These are phyloP conservation scores for Prosopocoilus inquinatus DNA, from an alignment of 2,888 invertebrate species.

Conservation along the genomic window DNA sequence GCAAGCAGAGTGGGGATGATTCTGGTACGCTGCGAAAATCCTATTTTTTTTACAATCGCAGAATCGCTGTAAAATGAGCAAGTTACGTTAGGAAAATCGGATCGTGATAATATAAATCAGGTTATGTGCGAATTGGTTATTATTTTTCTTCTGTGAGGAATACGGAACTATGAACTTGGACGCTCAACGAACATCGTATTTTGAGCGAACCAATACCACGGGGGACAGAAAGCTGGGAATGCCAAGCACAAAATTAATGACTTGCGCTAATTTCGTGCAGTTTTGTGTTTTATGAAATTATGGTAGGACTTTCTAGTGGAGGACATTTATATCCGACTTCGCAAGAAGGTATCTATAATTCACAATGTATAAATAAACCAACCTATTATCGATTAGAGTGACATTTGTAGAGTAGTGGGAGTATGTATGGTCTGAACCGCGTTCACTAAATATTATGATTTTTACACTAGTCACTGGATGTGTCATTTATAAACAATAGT, in stretches of 20 bases:
- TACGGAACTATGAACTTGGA: too few relatives aligned
- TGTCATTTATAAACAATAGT: constrained; percentile 8
- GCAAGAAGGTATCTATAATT: constrained; percentile 58
- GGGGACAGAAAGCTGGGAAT: constrained; percentile 15
- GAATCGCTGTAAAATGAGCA: too few relatives aligned
- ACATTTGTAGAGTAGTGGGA: constrained; percentile 35
- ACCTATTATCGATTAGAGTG: constrained; percentile 38
- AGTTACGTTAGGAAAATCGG: too few relatives aligned
- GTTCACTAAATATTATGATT: constrained; percentile 16
- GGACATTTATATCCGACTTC: constrained; percentile 34
- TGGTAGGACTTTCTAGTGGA: constrained; percentile 24
- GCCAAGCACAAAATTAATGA: constrained; percentile 13
- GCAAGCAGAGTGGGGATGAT: too few relatives aligned
- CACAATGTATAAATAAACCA: constrained; percentile 35
- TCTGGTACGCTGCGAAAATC: too few relatives aligned
- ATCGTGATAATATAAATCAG: too few relatives aligned
- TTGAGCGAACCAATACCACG: constrained; percentile 8
- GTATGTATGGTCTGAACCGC: constrained; percentile 14
- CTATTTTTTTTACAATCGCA: too few relatives aligned
- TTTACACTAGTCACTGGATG: constrained; percentile 3
- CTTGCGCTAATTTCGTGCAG: constrained; percentile 9
- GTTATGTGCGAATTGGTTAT: too few relatives aligned
- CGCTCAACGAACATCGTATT: background rate
- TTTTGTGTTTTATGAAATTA: constrained; percentile 14
- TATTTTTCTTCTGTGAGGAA: too few relatives aligned